A percentile compares a stretch with the other conserved stretches of the same genome.
phyloP scores from a whole-genome alignment of 2,113 vertebrate species.

The Poeciliopsis retropinna region DNA sequence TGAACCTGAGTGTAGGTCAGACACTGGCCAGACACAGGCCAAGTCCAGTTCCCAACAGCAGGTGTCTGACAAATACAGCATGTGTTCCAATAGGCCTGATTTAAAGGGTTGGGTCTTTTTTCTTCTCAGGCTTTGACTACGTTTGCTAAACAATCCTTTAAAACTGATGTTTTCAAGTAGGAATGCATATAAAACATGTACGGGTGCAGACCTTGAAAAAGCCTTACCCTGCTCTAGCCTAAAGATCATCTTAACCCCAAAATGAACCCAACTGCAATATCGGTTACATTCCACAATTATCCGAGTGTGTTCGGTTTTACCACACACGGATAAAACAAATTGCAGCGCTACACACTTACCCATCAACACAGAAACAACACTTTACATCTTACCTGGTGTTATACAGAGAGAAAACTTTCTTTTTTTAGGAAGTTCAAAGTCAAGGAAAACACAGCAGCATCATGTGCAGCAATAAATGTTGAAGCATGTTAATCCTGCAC shows the following conservation, averaged over 20 bases:
- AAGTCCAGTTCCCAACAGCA: too few species aligned
- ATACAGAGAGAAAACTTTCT: neutral
- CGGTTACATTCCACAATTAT: conserved; percentile 50
- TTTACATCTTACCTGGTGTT: conserved; percentile 42
- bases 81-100: neutral
- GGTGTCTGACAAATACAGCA: too few species aligned
- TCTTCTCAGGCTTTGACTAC: too few species aligned
- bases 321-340: conserved; percentile 37
- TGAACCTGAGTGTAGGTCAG: neutral
- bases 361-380: conserved; percentile 21
- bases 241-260: conserved; percentile 37
- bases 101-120: neutral
- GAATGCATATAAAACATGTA: conserved; percentile 3
- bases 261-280: conserved; percentile 47
- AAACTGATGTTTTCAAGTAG: neutral
- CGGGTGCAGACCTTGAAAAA: neutral
- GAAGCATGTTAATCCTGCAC: conserved; percentile 35
- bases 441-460: conserved; percentile 13
- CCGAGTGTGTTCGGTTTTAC: conserved; percentile 50
- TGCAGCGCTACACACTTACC: conserved; percentile 29
- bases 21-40: too few species aligned
- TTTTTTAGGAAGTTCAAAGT: conserved; percentile 65
- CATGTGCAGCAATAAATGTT: conserved; percentile 70
- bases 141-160: neutral
- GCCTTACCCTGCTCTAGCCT: neutral